Conservation (phyloP, 1,140 invertebrate genomes). For the roundworm (Caenorhabditis elegans) region DNA sequence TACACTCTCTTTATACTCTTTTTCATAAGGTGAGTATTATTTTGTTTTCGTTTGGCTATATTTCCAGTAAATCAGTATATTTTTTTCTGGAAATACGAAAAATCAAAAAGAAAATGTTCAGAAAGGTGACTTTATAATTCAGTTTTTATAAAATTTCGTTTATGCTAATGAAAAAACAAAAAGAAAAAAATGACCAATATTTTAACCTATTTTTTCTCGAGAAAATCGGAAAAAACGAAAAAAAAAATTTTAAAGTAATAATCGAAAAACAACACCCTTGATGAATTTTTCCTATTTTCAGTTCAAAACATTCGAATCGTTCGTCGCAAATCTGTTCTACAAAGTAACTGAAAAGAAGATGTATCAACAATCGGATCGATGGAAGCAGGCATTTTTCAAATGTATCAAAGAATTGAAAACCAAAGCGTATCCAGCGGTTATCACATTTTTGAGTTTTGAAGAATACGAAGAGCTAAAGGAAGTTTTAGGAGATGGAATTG, state of each 20-base stretch:
- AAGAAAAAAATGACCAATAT: too few relatives aligned
- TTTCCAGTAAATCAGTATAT: too few relatives aligned
- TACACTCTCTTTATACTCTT: background rate
- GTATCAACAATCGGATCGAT: slow-evolving; percentile 7
- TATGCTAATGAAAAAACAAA: too few relatives aligned
- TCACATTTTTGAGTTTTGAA: background rate
- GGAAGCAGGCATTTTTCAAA: background rate
- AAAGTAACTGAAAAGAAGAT: slow-evolving; percentile 6
- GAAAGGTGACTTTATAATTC: too few relatives aligned
- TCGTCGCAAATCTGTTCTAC: background rate
- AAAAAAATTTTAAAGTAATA: too few relatives aligned
- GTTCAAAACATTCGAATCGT: slow-evolving; percentile 10
- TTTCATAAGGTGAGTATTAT: background rate
- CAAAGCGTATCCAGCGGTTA: background rate
- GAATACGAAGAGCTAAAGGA: slow-evolving; percentile 1
- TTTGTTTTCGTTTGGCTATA: background rate
- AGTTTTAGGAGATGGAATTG: background rate
- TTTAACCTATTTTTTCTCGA: too few relatives aligned
- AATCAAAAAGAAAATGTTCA: too few relatives aligned
- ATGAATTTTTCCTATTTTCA: background rate
- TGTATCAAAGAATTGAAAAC: background rate
- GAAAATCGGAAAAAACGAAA: too few relatives aligned
- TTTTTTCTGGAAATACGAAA: too few relatives aligned
- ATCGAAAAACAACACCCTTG: too few relatives aligned
- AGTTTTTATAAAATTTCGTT: too few relatives aligned